These are phyloP conservation scores for Phrynocephalus forsythii DNA, from an alignment of 2,797 vertebrate genomes.

Conservation along the genomic window DNA sequence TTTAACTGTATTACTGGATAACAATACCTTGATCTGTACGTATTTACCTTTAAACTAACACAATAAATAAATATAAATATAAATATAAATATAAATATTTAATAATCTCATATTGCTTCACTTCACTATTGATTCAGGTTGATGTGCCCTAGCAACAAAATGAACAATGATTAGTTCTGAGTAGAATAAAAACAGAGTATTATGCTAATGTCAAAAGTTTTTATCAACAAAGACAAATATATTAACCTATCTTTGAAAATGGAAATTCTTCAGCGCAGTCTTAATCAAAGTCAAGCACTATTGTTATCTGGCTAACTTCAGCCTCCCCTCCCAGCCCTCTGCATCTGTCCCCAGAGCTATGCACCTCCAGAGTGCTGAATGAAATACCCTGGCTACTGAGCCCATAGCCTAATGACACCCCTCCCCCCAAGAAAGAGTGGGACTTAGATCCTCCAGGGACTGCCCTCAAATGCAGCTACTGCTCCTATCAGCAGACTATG, in stretches of 20 bases:
- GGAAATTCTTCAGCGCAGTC: no score
- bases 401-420: not conserved
- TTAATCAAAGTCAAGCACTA: not conserved
- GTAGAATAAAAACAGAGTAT: not conserved
- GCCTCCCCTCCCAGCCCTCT: not conserved
- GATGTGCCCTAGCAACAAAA: conserved; percentile 32
- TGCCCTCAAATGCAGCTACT: not conserved
- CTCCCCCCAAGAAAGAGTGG: not conserved
- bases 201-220: not conserved
- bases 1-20: conserved; percentile 67
- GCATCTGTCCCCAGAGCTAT: not conserved
- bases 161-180: conserved; percentile 4
- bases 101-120: conserved; percentile 38
- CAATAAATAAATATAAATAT: no score
- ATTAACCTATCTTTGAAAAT: not conserved
- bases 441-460: not conserved
- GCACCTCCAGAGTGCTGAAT: not conserved
- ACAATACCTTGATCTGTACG: conserved; percentile 57
- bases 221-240: not conserved
- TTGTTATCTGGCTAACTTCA: not conserved
- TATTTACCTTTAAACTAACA: conserved; percentile 36
- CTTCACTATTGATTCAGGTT: conserved; percentile 3
- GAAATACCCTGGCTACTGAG: no score
- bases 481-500: not conserved
- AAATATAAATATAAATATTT: no score